phyloP scores from a whole-genome alignment of 2,113 vertebrate species.

The Pedionomus torquatus region DNA sequence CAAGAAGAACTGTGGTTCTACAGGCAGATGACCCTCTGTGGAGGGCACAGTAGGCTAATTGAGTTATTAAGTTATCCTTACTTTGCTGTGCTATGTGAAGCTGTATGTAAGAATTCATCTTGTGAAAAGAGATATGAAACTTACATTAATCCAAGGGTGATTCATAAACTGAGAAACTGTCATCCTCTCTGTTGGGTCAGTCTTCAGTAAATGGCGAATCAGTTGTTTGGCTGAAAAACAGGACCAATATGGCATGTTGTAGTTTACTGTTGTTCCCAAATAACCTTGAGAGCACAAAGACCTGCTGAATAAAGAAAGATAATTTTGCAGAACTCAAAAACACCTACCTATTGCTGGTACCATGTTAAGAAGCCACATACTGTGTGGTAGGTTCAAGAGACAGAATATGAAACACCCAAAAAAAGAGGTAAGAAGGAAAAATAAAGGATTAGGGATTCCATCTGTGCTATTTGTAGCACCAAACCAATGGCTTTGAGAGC shows the following conservation, averaged over 20 bases:
- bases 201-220: conserved; percentile 94
- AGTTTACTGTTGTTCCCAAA: neutral
- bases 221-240: conserved; percentile 87
- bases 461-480: neutral
- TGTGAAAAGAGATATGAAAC: conserved; percentile 13
- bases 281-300: neutral
- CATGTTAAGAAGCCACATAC: neutral
- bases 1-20: conserved; percentile 3
- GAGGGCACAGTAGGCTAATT: conserved; percentile 5
- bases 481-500: neutral
- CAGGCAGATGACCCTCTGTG: neutral
- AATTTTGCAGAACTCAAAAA: neutral
- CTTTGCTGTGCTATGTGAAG: neutral
- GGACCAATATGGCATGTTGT: neutral
- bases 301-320: neutral
- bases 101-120: neutral
- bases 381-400: neutral
- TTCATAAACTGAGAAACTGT: conserved; percentile 95
- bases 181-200: conserved; percentile 95
- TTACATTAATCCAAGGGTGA: conserved; percentile 96
- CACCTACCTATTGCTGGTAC: neutral
- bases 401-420: neutral
- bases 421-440: neutral
- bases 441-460: neutral
- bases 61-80: neutral